Conservation (phyloP, 2,888 invertebrate genomes). For the Hyposoter dolosus region DNA sequence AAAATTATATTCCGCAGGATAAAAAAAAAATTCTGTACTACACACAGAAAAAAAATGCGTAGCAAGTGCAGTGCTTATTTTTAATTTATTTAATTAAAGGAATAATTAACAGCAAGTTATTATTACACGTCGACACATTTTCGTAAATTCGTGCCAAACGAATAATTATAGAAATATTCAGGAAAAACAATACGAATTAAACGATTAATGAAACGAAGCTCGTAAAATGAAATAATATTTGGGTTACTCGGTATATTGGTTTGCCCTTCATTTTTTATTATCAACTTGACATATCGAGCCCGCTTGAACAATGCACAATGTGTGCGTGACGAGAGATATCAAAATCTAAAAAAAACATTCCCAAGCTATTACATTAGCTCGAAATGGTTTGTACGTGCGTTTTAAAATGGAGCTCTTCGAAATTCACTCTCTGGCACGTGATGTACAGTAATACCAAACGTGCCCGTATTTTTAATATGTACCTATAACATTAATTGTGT, state of each 20-base stretch:
- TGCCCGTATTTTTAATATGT: conserved; percentile 40
- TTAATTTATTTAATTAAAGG: background rate
- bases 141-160: background rate
- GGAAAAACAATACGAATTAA: conserved; percentile 9
- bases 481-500: background rate
- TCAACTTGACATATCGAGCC: conserved; percentile 1
- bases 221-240: conserved; percentile 13
- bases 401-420: conserved; percentile 40
- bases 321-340: conserved; percentile 29
- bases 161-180: conserved; percentile 1
- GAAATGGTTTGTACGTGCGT: conserved; percentile 31
- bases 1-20: background rate
- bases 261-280: conserved; percentile 20
- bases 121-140: background rate
- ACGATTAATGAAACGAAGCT: background rate
- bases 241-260: conserved; percentile 45
- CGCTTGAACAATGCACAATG: conserved; percentile 32
- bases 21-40: background rate
- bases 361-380: conserved; percentile 12
- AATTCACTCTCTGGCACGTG: conserved; percentile 70
- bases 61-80: background rate
- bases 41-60: background rate
- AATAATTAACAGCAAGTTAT: background rate
- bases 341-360: conserved; percentile 14
- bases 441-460: conserved; percentile 36